Percentiles rank a stretch among this genome's conserved stretches.
Evolutionary conservation across 2,797 vertebrate genomes (phyloP).

Genomic region (Eulemur coronatus): DNA sequence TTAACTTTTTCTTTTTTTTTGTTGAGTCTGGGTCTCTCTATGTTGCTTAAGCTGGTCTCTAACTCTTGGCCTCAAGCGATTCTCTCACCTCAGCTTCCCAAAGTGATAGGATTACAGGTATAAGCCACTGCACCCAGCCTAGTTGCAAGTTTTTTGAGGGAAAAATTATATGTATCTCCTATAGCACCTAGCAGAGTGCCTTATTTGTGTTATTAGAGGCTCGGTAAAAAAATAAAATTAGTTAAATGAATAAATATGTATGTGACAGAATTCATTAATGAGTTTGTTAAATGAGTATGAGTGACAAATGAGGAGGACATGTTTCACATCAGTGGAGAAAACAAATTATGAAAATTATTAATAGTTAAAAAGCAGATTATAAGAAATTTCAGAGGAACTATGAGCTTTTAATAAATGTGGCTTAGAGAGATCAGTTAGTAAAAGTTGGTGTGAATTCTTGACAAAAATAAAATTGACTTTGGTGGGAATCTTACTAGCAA

Average conservation of each 20-base stretch:
- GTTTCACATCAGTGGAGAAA: neutral
- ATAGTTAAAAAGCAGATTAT: neutral
- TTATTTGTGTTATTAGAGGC: neutral
- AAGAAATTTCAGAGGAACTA: neutral
- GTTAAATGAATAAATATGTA: neutral
- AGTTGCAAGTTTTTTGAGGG: neutral
- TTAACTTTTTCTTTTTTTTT: too few species aligned
- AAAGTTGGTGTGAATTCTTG: conserved; percentile 16
- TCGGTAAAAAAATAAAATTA: neutral
- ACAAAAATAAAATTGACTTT: conserved; percentile 32
- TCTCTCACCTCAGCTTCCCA: too few species aligned
- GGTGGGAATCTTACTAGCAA: neutral
- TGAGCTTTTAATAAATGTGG: neutral
- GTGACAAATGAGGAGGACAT: neutral
- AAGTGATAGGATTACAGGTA: too few species aligned
- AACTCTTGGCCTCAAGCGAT: too few species aligned
- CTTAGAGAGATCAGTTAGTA: neutral
- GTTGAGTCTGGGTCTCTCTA: too few species aligned
- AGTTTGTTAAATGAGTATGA: neutral
- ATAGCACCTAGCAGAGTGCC: neutral
- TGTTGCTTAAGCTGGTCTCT: too few species aligned
- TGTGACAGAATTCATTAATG: neutral
- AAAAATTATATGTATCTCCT: neutral
- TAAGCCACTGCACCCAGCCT: too few species aligned
- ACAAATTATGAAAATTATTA: neutral